These are phyloP conservation scores for Taxidea taxus DNA, from an alignment of 2,113 vertebrate genomes.

Conservation along the genomic window DNA sequence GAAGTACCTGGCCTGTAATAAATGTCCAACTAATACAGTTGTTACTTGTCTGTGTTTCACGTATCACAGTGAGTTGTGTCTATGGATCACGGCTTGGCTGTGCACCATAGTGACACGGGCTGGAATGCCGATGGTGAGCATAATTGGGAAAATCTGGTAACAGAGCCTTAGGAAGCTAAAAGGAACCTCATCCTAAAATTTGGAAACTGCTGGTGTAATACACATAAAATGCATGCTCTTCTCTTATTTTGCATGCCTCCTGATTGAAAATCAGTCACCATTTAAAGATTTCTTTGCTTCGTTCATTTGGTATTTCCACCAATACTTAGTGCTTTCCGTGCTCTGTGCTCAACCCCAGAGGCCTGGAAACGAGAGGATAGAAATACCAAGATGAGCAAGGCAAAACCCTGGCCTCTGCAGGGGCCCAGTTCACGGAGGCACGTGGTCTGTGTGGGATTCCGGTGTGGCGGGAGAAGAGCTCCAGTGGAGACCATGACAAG, in stretches of 20 bases:
- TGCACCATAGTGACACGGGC: not conserved
- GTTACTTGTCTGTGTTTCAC: not conserved
- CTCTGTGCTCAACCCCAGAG: not conserved
- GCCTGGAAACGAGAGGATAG: not conserved
- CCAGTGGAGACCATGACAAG: too few relatives aligned
- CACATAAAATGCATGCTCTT: not conserved
- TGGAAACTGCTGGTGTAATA: not conserved
- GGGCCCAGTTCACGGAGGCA: rapidly evolving
- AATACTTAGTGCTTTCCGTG: not conserved
- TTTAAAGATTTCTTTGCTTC: not conserved
- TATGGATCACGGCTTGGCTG: not conserved
- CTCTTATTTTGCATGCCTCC: not conserved
- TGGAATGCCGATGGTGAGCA: too few relatives aligned
- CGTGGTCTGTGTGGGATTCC: not conserved
- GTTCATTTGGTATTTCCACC: not conserved
- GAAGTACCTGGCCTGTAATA: not conserved
- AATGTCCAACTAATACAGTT: not conserved
- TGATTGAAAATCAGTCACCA: not conserved
- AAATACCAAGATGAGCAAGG: not conserved
- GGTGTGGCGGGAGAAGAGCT: not conserved
- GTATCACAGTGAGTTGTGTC: not conserved
- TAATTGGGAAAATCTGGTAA: not conserved
- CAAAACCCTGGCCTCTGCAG: not conserved
- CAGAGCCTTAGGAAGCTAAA: not conserved
- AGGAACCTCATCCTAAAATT: not conserved